Evolutionary conservation across 2,888 invertebrate species (phyloP).

Genomic region (Ariolimax columbianus): DNA sequence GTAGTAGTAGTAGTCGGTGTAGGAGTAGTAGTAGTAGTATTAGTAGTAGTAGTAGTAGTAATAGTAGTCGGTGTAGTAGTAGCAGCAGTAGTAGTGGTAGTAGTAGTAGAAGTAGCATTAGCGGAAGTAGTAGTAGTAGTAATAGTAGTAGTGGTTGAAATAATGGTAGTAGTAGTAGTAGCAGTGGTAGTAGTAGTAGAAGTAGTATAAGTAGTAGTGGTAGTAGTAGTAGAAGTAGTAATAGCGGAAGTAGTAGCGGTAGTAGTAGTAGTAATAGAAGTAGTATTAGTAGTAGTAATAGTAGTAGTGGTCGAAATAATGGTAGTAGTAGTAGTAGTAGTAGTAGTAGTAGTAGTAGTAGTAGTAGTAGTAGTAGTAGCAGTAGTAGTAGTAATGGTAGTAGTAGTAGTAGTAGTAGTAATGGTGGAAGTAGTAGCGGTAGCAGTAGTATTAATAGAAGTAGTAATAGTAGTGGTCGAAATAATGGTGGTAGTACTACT

Average conservation of each 20-base stretch:
- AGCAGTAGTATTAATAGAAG: background rate
- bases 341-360: background rate
- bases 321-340: background rate
- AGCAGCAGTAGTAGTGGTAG: background rate
- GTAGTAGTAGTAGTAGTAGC: background rate
- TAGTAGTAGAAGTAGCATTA: background rate
- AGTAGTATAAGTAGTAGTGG: background rate
- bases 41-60: too few species aligned
- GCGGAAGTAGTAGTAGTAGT: slow-evolving; percentile 20
- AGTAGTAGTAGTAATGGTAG: background rate
- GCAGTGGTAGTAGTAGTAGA: too few species aligned
- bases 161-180: too few species aligned
- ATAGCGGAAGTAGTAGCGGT: slow-evolving; percentile 9
- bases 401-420: background rate
- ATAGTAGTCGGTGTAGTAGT: too few species aligned
- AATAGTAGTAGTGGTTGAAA: background rate
- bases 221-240: background rate
- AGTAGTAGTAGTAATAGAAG: slow-evolving; percentile 7
- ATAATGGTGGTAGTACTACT: background rate
- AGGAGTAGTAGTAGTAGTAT: too few species aligned
- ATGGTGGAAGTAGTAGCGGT: background rate
- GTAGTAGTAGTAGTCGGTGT: too few species aligned
- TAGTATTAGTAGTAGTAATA: background rate
- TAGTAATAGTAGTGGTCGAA: background rate
- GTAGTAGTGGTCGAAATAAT: background rate